Percentiles rank a stretch among this genome's conserved stretches.
Conservation (phyloP, 2,888 invertebrate species). For the Phyllotreta cruciferae region DNA sequence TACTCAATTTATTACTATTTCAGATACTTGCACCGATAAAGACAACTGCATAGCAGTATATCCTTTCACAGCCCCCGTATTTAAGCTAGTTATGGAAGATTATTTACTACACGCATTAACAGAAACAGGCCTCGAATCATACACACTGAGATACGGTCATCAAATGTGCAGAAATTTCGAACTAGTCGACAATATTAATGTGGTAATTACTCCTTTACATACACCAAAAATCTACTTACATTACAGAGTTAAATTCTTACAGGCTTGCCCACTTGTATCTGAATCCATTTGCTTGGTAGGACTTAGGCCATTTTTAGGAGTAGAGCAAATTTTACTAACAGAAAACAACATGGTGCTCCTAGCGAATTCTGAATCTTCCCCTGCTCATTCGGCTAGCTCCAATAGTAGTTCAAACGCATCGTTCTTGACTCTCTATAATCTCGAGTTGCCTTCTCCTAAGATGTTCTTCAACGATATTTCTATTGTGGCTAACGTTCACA, state of each 20-base stretch:
- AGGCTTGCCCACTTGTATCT: conserved; percentile 66
- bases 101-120: conserved; percentile 77
- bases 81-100: conserved; percentile 71
- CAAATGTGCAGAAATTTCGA: conserved; percentile 64
- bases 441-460: conserved; percentile 70
- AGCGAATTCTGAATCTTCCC: conserved; percentile 67
- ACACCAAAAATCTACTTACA: conserved; percentile 7
- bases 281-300: conserved; percentile 74
- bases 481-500: conserved; percentile 69
- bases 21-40: conserved; percentile 47
- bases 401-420: conserved; percentile 57
- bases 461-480: conserved; percentile 75
- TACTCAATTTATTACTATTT: neutral
- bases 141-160: conserved; percentile 72
- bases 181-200: conserved; percentile 59
- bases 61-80: conserved; percentile 75
- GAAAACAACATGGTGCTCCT: conserved; percentile 64
- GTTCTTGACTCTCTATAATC: conserved; percentile 76
- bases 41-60: conserved; percentile 70
- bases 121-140: conserved; percentile 78
- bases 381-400: conserved; percentile 59
- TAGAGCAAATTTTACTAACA: conserved; percentile 63
- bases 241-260: conserved; percentile 19
- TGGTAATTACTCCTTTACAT: conserved; percentile 48
- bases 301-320: conserved; percentile 71